Base-by-base conservation (phyloP, 2,113 vertebrate genomes). In the Hippocampus mohnikei region DNA sequence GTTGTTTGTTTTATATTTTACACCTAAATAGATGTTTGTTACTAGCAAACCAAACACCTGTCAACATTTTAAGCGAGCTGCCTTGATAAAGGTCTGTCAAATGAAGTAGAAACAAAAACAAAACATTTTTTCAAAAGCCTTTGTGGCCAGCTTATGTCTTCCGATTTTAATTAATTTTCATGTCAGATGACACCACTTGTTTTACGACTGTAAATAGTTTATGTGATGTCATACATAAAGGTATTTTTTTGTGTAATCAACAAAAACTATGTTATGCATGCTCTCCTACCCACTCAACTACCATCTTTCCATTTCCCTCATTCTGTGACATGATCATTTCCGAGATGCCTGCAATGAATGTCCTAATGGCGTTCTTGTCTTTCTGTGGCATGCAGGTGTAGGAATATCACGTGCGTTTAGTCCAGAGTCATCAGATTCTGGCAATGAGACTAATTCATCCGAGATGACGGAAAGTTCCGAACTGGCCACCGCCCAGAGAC, bases 381-480 rank as follows among this genome's bases (percentile, higher is more conserved):
- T 93, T 95, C 88, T 94, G 90, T 95, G 93, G 88, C 89, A 93
- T 92, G 88, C 95, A 99, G 97, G 96, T 96, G 96, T 98, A 93
- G 94, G 95, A 92, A 96, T 99, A 92, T 94, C 96, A 85, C 93
- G 96, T 92, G 94, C 96, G 74, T 99, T 97, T 93, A 99, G 97
- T 83, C 97, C 96, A 1, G 97, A 99, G 88, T 98, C 96, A 33
- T 99, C 97, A 72, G 97, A 99, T 95, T 99, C 97, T 81, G 96
- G 96, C 88, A 99, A 99, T 88, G 97, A 99, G 88, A 98, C 97
- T 79, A 99, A 99, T 90, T 99, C 97, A 73, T 99, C 97, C 44
- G 97, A 99, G 94, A 98, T 98, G 96, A 99, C 96, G 52, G 97
- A 99, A 91, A 97, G 92, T 87, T 99, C 96, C 52, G 97, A 99